Evolutionary conservation across 2,888 invertebrate genomes (phyloP).

Genomic region (Branchipolynoe longqiensis): DNA sequence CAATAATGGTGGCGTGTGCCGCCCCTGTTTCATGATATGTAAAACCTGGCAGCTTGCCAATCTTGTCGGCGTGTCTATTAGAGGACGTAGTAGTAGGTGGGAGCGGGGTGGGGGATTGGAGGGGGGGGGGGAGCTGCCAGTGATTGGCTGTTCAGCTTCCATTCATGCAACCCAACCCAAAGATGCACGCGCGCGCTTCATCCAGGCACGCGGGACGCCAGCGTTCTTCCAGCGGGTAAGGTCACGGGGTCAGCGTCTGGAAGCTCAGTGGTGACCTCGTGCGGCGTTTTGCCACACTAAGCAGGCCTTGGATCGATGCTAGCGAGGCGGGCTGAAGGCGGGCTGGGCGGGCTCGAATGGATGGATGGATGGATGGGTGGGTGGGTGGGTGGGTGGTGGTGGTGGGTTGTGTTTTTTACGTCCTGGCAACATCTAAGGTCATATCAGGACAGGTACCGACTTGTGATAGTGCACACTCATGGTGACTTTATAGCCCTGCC

Average conservation of each 20-base stretch:
- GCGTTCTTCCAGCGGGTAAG: neutral
- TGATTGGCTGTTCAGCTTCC: constrained; percentile 8
- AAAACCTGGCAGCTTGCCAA: constrained; percentile 37
- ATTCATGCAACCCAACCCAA: too few relatives aligned
- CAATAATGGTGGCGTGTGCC: constrained; percentile 38
- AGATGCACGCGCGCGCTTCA: neutral
- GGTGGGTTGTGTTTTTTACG: neutral
- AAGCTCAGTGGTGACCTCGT: neutral
- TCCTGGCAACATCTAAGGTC: too few relatives aligned
- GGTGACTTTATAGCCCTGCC: too few relatives aligned
- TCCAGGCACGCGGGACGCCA: constrained; percentile 16
- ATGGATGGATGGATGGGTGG: neutral
- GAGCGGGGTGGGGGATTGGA: neutral
- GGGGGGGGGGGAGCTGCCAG: neutral
- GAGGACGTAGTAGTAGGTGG: neutral
- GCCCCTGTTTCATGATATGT: constrained; percentile 32
- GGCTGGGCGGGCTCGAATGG: neutral
- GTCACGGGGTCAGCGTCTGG: constrained; percentile 35
- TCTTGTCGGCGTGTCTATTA: constrained; percentile 28
- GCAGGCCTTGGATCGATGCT: neutral
- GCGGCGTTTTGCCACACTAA: neutral
- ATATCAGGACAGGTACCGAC: too few relatives aligned
- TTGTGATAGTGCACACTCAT: too few relatives aligned
- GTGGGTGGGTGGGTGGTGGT: neutral
- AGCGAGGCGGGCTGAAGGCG: neutral